These are phyloP conservation scores for Peromyscus eremicus DNA, from an alignment of 2,797 vertebrate genomes.

Conservation along the genomic window DNA sequence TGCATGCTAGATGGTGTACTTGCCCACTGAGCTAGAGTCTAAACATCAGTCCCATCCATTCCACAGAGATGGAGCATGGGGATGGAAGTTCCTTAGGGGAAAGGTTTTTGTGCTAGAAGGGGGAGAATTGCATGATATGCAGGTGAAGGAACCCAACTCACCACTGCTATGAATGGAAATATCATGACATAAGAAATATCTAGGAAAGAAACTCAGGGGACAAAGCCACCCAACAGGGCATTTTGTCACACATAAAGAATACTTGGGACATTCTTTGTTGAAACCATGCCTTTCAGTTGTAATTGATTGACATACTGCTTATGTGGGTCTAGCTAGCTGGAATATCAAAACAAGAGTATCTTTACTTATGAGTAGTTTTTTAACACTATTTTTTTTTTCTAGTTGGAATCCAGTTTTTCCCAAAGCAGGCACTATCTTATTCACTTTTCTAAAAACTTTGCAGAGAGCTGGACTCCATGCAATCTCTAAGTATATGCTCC, in stretches of 20 bases:
- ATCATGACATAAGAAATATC: not conserved
- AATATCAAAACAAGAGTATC: not conserved
- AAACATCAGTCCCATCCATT: not conserved
- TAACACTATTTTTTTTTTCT: slow-evolving; percentile 51
- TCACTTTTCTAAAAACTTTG: slow-evolving; percentile 37
- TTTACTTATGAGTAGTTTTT: slow-evolving; percentile 39
- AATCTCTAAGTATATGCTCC: slow-evolving; percentile 41
- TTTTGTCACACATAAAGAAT: slow-evolving; percentile 12
- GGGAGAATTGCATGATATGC: not conserved
- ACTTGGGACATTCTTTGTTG: not conserved
- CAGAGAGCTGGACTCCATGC: not conserved
- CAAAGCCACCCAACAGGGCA: not conserved
- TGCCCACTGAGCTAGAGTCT: not conserved
- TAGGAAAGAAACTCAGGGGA: not conserved
- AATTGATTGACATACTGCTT: slow-evolving; percentile 8
- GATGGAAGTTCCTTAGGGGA: not conserved
- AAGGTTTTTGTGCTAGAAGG: not conserved
- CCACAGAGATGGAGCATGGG: not conserved
- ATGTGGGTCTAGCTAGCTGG: not conserved
- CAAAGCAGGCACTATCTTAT: not conserved
- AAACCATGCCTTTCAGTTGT: not conserved
- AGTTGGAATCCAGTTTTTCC: slow-evolving; percentile 40
- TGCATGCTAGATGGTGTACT: not conserved
- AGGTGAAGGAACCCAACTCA: not conserved
- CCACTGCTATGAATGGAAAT: not conserved